phyloP scores from a whole-genome alignment of 37 sponge, comb jelly and placozoan species.

The Bolinopsis microptera region DNA sequence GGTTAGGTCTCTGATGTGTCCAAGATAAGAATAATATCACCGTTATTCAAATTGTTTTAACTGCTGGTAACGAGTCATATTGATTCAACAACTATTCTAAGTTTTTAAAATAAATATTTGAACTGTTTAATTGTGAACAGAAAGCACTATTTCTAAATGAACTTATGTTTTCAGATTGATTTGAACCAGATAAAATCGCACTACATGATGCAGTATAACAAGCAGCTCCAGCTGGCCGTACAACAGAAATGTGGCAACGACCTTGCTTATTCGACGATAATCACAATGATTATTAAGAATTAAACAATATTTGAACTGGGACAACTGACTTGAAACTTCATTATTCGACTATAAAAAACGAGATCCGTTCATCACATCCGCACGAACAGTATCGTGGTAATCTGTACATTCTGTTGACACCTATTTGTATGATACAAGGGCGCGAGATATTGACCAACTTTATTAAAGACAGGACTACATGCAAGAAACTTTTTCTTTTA shows the following conservation, averaged over 20 bases:
- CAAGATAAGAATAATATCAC: no score
- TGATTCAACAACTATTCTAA: no score
- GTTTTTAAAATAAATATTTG: no score
- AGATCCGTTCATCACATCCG: not conserved
- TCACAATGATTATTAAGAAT: constrained; percentile 40
- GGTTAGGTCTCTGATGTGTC: no score
- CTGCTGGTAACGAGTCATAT: no score
- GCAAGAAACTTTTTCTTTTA: not conserved
- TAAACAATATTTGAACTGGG: not conserved
- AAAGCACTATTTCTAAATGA: no score
- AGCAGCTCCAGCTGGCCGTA: constrained; percentile 53
- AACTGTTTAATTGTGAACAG: no score
- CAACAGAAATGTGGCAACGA: constrained; percentile 45
- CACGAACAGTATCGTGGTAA: not conserved
- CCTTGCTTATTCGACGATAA: constrained; percentile 4
- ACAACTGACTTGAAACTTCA: not conserved
- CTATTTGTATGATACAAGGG: not conserved
- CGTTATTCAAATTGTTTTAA: no score
- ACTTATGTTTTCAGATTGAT: constrained; percentile 62
- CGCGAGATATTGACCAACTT: not conserved
- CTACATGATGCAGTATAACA: constrained; percentile 63
- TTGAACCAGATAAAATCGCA: constrained; percentile 28
- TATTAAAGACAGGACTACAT: not conserved
- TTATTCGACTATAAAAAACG: not conserved
- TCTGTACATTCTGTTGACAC: not conserved